Conservation (phyloP, 2,888 invertebrate genomes). For the Amphipoea oculea region DNA sequence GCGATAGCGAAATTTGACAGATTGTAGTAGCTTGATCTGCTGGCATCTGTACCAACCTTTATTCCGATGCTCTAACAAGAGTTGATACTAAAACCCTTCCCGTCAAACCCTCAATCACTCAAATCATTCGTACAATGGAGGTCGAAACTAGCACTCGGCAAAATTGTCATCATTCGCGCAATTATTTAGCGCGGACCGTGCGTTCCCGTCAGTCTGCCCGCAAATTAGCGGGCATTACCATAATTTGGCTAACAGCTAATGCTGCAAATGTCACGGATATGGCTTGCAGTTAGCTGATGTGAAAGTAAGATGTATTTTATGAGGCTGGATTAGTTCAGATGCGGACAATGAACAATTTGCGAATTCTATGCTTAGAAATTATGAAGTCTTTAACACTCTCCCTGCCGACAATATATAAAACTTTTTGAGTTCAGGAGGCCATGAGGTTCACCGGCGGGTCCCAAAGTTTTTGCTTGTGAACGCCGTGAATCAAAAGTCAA, state of each 20-base stretch:
- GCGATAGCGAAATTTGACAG: too few species aligned
- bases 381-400: too few species aligned
- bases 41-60: not conserved
- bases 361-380: not conserved
- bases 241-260: constrained; percentile 66
- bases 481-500: too few species aligned
- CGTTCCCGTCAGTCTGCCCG: constrained; percentile 39
- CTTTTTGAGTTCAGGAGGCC: too few species aligned
- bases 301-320: constrained; percentile 12
- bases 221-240: constrained; percentile 67
- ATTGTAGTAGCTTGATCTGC: too few species aligned
- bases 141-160: constrained; percentile 45
- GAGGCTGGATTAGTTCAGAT: not conserved
- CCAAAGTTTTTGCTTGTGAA: too few species aligned
- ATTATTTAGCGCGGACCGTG: constrained; percentile 35
- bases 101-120: constrained; percentile 35
- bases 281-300: constrained; percentile 6
- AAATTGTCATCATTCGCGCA: constrained; percentile 50
- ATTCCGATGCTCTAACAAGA: not conserved
- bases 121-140: constrained; percentile 38
- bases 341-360: not conserved
- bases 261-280: constrained; percentile 47
- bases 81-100: not conserved
- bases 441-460: too few species aligned
- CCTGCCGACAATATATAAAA: too few species aligned